Evolutionary conservation across 2,888 invertebrate genomes (phyloP).

Genomic region (Neoascia interrupta): DNA sequence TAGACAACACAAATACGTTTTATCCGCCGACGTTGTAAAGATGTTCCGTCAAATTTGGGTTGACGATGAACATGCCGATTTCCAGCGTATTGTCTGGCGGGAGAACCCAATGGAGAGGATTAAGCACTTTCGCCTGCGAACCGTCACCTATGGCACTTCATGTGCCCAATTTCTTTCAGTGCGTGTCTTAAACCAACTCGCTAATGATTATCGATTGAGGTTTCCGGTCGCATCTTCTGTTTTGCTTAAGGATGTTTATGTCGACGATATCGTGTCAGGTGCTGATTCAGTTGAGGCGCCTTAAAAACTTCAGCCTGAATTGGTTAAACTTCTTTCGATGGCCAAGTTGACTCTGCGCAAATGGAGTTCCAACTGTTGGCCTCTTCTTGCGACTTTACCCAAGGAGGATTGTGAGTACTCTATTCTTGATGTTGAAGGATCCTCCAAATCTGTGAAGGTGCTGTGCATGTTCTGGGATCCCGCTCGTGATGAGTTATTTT

Average conservation of each 20-base stretch:
- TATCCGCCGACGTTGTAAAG: no score
- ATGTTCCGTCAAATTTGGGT: no score
- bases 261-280: neutral
- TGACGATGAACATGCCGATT: neutral
- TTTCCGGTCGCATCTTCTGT: no score
- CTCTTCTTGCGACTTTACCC: neutral
- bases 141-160: neutral
- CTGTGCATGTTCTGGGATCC: conserved; percentile 17
- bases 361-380: conserved; percentile 18
- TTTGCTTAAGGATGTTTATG: neutral
- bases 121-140: neutral
- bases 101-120: neutral
- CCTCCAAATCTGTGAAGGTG: neutral
- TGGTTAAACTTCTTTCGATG: no score
- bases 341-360: conserved; percentile 5
- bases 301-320: no score
- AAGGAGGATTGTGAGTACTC: neutral
- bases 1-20: neutral
- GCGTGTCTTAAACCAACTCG: neutral
- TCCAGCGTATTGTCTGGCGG: neutral
- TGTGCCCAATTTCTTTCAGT: neutral
- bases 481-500: neutral
- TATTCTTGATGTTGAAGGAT: neutral
- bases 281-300: no score
- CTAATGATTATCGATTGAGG: neutral